Conservation (phyloP, 2,888 invertebrate genomes). For the Automeris io region DNA sequence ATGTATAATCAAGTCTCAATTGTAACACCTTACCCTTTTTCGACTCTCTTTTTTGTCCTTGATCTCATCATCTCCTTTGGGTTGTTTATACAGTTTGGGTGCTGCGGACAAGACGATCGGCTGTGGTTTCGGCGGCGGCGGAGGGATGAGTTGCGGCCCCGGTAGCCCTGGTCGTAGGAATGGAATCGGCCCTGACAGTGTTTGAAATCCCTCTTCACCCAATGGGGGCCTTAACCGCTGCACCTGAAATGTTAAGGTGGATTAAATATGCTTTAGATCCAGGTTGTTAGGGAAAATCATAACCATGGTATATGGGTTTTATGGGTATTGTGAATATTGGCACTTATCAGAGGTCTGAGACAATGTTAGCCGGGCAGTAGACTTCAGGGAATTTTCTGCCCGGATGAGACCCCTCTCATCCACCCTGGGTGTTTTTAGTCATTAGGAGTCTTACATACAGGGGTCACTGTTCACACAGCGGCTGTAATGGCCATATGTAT, state of each 20-base stretch:
- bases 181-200: conserved; percentile 57
- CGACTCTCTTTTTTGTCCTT: conserved; percentile 49
- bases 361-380: no score
- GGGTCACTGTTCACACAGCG: no score
- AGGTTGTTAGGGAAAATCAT: no score
- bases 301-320: no score
- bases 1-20: not conserved
- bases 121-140: conserved; percentile 67
- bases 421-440: no score
- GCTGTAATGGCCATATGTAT: no score
- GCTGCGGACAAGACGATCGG: conserved; percentile 83
- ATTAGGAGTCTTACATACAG: no score
- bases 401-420: no score
- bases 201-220: conserved; percentile 38
- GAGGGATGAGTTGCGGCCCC: conserved; percentile 59
- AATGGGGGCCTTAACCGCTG: conserved; percentile 43
- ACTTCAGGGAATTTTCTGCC: no score
- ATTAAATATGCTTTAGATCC: no score
- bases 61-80: conserved; percentile 58
- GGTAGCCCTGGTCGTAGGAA: conserved; percentile 54
- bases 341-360: no score
- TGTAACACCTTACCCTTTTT: conserved; percentile 37
- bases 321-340: no score
- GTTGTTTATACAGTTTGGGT: conserved; percentile 80
- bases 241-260: conserved; percentile 29